Percentiles rank a stretch among this genome's conserved stretches.
phyloP scores from a whole-genome alignment of 53 echinoderm and acorn worm species.

The Stichopus horrens region DNA sequence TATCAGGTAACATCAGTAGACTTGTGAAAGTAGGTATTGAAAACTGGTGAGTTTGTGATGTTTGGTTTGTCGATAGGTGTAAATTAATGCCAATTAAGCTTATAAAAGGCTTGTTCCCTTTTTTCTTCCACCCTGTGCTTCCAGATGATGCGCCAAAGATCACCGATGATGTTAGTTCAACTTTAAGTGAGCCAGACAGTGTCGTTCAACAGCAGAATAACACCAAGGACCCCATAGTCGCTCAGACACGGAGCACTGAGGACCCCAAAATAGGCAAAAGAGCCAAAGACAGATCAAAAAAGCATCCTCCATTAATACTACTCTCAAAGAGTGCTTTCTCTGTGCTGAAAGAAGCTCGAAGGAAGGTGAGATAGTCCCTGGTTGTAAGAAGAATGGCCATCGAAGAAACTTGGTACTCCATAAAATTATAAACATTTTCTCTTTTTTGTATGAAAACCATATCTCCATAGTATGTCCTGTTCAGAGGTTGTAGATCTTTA shows the following conservation, averaged over 20 bases:
- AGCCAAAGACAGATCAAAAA: background rate
- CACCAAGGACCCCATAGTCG: too few species aligned
- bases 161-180: background rate
- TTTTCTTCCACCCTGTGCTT: too few species aligned
- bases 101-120: too few species aligned
- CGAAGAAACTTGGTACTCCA: too few species aligned
- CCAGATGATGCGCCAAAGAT: background rate
- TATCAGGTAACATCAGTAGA: background rate
- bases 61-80: too few species aligned
- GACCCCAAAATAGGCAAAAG: conserved; percentile 50
- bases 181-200: background rate
- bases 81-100: too few species aligned
- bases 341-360: conserved; percentile 54
- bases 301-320: conserved; percentile 63
- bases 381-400: too few species aligned
- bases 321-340: conserved; percentile 69
- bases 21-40: background rate
- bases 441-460: too few species aligned
- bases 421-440: background rate
- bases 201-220: background rate
- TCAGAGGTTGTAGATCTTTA: too few species aligned
- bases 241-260: background rate
- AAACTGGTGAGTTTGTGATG: background rate
- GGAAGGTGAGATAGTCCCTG: conserved; percentile 54
- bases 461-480: too few species aligned